These are phyloP conservation scores for Scytalopus superciliaris DNA, from an alignment of 2,113 vertebrate genomes.

Conservation along the genomic window DNA sequence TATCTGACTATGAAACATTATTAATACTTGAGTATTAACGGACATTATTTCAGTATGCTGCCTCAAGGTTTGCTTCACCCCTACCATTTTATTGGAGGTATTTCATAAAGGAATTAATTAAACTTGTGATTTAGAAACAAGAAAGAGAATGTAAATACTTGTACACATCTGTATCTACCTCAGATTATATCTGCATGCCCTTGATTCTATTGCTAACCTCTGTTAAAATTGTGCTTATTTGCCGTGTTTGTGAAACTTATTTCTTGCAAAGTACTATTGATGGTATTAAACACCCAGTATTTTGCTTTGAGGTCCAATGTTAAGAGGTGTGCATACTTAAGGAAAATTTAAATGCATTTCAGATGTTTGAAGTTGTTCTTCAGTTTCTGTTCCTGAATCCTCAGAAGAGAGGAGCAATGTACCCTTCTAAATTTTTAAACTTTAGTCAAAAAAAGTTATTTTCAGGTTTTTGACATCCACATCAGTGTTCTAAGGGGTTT, in stretches of 20 bases:
- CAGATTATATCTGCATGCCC: neutral
- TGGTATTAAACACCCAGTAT: neutral
- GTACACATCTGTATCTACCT: neutral
- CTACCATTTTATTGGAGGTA: neutral
- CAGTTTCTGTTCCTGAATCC: neutral
- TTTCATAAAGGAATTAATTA: neutral
- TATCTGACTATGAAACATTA: neutral
- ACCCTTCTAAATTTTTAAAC: neutral
- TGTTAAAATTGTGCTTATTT: neutral
- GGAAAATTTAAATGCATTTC: neutral
- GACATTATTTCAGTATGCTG: neutral
- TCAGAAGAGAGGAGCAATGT: neutral
- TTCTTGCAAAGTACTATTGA: neutral
- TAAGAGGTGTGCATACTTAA: neutral
- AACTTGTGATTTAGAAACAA: neutral
- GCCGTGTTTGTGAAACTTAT: neutral
- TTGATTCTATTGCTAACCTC: neutral
- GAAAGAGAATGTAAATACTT: neutral
- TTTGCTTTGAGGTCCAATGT: neutral
- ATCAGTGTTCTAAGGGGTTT: neutral
- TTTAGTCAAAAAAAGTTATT: neutral
- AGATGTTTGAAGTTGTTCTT: neutral
- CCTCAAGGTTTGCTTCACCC: neutral
- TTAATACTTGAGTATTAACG: neutral
- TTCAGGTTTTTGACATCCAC: neutral